Base-by-base conservation (phyloP, 1,140 invertebrate genomes). In the Palaemon carinicauda region DNA sequence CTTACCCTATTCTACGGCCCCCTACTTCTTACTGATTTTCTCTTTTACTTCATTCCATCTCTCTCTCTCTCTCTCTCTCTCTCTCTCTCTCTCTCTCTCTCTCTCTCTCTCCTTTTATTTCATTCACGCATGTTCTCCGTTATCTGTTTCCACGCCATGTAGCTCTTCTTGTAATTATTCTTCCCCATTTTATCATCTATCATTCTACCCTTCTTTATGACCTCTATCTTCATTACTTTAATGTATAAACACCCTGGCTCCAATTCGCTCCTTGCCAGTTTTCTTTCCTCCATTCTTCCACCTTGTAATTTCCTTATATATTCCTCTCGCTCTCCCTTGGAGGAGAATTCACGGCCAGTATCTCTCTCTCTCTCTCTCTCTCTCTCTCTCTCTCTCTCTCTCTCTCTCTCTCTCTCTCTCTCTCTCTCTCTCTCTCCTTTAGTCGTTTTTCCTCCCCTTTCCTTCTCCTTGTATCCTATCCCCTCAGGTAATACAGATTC, bases 61-160 rank as follows among this genome's bases (percentile, higher is more conserved):
- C 56, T 2, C 27, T 73, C 69, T 73, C 69, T 73, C 69, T 73
- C 69, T 73, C 69, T 73, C 69, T 73, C 69, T 73, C 69, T 73
- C 69, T 73, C 69, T 73, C 69, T 73, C 69, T 29, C 69, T 29
- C 69, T 73, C 69, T 73, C n/a, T 73, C 69, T 73, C 69, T 73
- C 69, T 73, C 69, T 73, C 19, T 73, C 69, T 73, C n/a, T n/a
- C n/a, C n/a, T n/a, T n/a, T n/a, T n/a, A n/a, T n/a, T n/a, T n/a
- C n/a, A n/a, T n/a, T n/a, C n/a, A n/a, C n/a, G n/a, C n/a, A n/a
- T n/a, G n/a, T n/a, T n/a, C n/a, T n/a, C n/a, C 21, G 24, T 31
- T 29, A 3, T 21, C n/a, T 73, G 24, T 73, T 31, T 73, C 69
- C 41, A 12, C 41, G 7, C 41, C 41, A 41, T 41, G 41, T 41